Base-by-base conservation (phyloP, 92 coral and sea anemone genomes). In the Bergia sp. region DNA sequence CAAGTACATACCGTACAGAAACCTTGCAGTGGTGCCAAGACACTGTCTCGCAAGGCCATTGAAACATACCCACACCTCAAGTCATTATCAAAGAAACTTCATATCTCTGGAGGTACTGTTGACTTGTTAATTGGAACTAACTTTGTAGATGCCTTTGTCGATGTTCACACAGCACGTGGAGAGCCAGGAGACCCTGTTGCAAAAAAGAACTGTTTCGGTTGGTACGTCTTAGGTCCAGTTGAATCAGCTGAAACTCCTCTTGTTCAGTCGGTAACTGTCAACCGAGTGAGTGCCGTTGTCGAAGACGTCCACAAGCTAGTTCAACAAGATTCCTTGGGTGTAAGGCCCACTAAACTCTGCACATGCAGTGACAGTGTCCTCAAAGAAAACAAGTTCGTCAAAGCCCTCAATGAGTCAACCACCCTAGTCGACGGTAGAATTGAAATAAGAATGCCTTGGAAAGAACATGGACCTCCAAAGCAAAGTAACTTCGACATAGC, bases 271-370 rank as follows among this genome's bases (percentile, higher is more conserved):
- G 89, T 88, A 29, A 90, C 84, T 41, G 82, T 93, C 18, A 91
- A 87, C 6, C 88, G 91, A 18, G 84, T 94, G 38, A 90, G 87
- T 69, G 78, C 69, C 11, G 88, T 86, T 41, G 38, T 86, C 40
- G 38, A 94, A 36, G 96, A 94, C 84, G 61, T 92, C 43, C 92
- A 74, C 45, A 92, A 79, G 58, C 91, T 90, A 20, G 40, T 94
- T 38, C 79, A 45, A 57, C 93, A 90, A 90, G 95, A 92, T 82
- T 76, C 37, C 38, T 74, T 94, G 16, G 94, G 97, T 66, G 95
- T 92, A 2, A 92, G 80, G 50, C 97, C 92, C 29, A 94, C 95
- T 5, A 76, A 92, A 79, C 93, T 94, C 23, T 94, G 94, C 75
- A 88, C 96, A 36, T 92, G 96, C 69, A 90, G 44, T 6, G 92